Base-by-base conservation (phyloP, 2,888 invertebrate genomes). In the Meloe dianella region DNA sequence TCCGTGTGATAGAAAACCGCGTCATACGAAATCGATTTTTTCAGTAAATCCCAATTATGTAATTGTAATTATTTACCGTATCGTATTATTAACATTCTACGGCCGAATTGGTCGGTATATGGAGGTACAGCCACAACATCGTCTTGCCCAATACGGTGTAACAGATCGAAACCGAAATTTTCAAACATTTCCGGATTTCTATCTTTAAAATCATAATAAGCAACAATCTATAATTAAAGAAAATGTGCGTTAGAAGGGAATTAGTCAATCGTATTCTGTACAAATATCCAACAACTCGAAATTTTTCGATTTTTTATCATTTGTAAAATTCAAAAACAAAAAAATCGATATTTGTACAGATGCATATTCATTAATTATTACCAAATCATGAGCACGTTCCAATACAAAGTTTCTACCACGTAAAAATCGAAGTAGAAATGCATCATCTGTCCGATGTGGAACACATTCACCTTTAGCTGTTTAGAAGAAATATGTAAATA, bases 181-280 rank as follows among this genome's bases (percentile, higher is more conserved):
- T 89, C 87, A 73, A 90, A 90, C 64, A 90, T 85, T 38, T 88
- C 86, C 3, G 89, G 88, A 78, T 93, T 90, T 9, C 89, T 87
- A 75, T 91, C 89, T 74, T 90, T 90, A 80, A 93, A 93, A 72
- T 88, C 86, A 77, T 87, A 91, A 80, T 93, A 93, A 78, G 90
- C 91, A 59, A 89, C 89, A 73, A 93, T 83, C 91, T 91, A 83
- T 73, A 88, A 84, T 59, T 41, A 29, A 60, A 51, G 47, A 47
- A 30, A 6, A 56, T 14, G 14, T 9, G 12, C 22, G 24, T 61
- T 41, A 32, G 32, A 32, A 32, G 7, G 4, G 32, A 9, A 32
- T 10, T n/a, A n/a, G 10, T 5, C 10, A 6, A 17, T 41, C 7
- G n/a, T 27, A 27, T 27, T 27, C 27, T 27, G 7, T 41, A n/a